A percentile compares a stretch with the other conserved stretches of the same genome.
phyloP scores from a whole-genome alignment of 2,888 invertebrate species.

The Oasisia sp. region DNA sequence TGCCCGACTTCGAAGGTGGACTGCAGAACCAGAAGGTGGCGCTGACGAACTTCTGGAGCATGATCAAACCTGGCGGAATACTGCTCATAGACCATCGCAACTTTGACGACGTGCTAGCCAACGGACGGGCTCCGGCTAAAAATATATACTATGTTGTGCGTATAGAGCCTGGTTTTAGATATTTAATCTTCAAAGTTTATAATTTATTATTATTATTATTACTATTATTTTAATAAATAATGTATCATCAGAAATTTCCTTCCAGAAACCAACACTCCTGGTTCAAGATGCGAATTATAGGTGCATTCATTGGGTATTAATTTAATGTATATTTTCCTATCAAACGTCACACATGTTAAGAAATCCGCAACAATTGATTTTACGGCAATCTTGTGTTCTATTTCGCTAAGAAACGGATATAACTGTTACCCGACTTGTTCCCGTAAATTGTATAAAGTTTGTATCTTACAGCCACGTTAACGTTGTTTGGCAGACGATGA shows the following conservation, averaged over 20 bases:
- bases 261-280: neutral
- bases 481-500: too few relatives aligned
- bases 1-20: constrained; percentile 75
- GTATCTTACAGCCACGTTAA: too few relatives aligned
- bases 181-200: neutral
- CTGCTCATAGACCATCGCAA: constrained; percentile 89
- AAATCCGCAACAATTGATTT: neutral
- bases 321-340: neutral
- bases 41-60: constrained; percentile 81
- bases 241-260: neutral
- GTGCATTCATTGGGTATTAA: neutral
- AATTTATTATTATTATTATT: neutral
- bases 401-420: too few relatives aligned
- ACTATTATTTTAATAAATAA: neutral
- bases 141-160: constrained; percentile 85
- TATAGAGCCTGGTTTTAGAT: neutral
- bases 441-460: too few relatives aligned
- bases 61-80: constrained; percentile 86
- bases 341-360: neutral
- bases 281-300: neutral
- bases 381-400: too few relatives aligned
- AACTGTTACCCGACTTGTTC: too few relatives aligned
- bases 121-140: constrained; percentile 84
- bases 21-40: constrained; percentile 67
- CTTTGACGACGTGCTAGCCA: constrained; percentile 83